phyloP scores from a whole-genome alignment of 2,888 invertebrate species.

The Trichogramma evanescens region DNA sequence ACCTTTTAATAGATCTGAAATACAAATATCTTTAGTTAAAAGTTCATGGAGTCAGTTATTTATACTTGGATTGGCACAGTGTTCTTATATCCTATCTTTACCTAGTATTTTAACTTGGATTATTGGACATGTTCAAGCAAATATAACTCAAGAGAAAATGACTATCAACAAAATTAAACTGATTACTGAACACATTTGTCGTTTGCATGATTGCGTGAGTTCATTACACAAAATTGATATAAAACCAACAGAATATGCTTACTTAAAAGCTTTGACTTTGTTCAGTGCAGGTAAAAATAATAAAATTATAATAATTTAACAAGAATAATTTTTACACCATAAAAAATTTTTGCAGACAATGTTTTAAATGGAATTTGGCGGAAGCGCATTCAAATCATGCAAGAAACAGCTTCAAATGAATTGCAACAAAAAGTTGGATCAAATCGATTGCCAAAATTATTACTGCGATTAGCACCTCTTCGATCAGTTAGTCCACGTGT shows the following conservation, averaged over 20 bases:
- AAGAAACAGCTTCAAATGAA: slow-evolving; percentile 50
- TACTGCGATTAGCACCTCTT: slow-evolving; percentile 66
- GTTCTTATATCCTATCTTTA: slow-evolving; percentile 70
- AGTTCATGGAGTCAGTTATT: slow-evolving; percentile 91
- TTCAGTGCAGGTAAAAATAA: slow-evolving; percentile 66
- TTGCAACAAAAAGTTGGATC: slow-evolving; percentile 51
- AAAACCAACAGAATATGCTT: slow-evolving; percentile 80
- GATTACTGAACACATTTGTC: slow-evolving; percentile 72
- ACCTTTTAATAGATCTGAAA: slow-evolving; percentile 60
- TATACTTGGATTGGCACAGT: slow-evolving; percentile 83
- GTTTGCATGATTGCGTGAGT: slow-evolving; percentile 75
- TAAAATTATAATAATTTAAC: not conserved
- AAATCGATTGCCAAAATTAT: slow-evolving; percentile 55
- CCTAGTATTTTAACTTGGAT: slow-evolving; percentile 76
- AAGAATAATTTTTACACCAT: not conserved
- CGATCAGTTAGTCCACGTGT: slow-evolving; percentile 67
- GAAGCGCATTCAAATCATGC: slow-evolving; percentile 51
- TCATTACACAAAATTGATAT: slow-evolving; percentile 68
- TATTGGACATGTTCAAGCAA: slow-evolving; percentile 71
- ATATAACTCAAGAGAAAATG: slow-evolving; percentile 68
- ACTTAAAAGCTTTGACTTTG: slow-evolving; percentile 75
- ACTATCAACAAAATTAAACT: slow-evolving; percentile 68
- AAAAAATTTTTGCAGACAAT: slow-evolving; percentile 33
- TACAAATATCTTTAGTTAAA: slow-evolving; percentile 76
- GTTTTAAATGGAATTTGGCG: slow-evolving; percentile 42